These are phyloP conservation scores for Dolichoris vasculosae DNA, from an alignment of 1,140 invertebrate species.

Conservation along the genomic window DNA sequence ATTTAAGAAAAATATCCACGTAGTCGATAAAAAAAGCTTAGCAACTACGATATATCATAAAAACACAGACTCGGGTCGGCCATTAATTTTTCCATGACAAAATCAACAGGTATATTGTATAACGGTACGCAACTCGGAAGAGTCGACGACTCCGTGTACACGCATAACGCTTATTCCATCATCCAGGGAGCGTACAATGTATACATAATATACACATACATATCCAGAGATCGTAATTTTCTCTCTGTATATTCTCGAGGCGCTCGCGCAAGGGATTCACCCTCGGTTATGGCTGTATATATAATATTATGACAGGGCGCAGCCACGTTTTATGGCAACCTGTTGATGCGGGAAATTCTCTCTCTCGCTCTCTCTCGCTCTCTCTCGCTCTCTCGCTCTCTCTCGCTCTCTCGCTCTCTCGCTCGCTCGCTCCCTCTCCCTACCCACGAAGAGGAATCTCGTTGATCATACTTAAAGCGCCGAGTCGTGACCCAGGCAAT, in stretches of 20 bases:
- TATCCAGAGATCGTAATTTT: neutral
- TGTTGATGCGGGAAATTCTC: conserved; percentile 45
- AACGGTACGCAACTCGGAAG: neutral
- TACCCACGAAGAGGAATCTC: neutral
- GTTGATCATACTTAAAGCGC: conserved; percentile 45
- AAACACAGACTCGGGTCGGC: neutral
- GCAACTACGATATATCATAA: neutral
- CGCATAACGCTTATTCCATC: neutral
- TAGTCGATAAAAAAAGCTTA: neutral
- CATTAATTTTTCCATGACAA: conserved; percentile 35
- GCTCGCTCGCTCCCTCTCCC: neutral
- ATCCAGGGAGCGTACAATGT: conserved; percentile 3
- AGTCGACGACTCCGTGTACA: neutral
- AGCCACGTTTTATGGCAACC: conserved; percentile 45
- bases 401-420: neutral
- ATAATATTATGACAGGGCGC: conserved; percentile 49
- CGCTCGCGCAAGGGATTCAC: conserved; percentile 7
- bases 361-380: neutral
- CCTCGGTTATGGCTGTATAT: conserved; percentile 24
- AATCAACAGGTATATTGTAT: conserved; percentile 38
- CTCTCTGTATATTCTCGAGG: conserved; percentile 11
- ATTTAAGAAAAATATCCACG: conserved; percentile 13
- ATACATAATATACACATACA: conserved; percentile 21
- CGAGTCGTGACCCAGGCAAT: conserved; percentile 11
- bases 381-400: neutral